Evolutionary conservation across 2,888 invertebrate species (phyloP).

Genomic region (Anoplius nigerrimus): DNA sequence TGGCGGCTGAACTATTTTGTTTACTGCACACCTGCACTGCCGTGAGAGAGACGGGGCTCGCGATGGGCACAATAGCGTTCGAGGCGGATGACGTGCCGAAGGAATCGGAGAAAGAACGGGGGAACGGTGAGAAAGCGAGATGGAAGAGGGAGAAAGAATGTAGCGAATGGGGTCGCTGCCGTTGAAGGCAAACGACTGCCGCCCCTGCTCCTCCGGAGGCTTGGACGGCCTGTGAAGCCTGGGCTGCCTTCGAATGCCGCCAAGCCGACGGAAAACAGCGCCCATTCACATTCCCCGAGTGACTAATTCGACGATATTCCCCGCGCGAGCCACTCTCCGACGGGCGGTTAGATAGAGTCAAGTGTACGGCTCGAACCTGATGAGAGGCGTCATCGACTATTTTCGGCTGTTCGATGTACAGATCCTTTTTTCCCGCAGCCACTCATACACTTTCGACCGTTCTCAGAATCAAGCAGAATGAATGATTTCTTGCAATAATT

Average conservation of each 20-base stretch:
- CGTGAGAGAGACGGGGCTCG: too few species aligned
- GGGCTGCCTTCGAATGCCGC: conserved; percentile 37
- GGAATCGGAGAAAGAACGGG: neutral
- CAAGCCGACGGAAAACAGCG: conserved; percentile 46
- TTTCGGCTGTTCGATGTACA: too few species aligned
- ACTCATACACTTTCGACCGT: too few species aligned
- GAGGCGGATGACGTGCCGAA: neutral
- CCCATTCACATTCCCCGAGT: conserved; percentile 68
- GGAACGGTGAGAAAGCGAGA: neutral
- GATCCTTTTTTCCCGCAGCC: too few species aligned
- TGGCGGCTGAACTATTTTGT: too few species aligned
- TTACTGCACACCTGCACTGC: too few species aligned
- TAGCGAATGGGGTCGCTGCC: conserved; percentile 72
- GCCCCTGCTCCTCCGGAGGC: conserved; percentile 35
- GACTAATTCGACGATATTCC: conserved; percentile 59
- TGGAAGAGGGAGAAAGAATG: conserved; percentile 62
- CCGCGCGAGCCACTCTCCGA: conserved; percentile 18
- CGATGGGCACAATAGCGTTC: neutral
- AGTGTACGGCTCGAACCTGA: too few species aligned
- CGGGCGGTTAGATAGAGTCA: neutral
- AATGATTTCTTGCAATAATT: too few species aligned
- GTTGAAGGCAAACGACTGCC: conserved; percentile 71
- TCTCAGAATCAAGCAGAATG: too few species aligned
- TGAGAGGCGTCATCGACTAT: too few species aligned
- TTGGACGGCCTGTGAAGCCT: conserved; percentile 15